phyloP scores from a whole-genome alignment of 2,113 vertebrate species.

The Coturnix japonica region DNA sequence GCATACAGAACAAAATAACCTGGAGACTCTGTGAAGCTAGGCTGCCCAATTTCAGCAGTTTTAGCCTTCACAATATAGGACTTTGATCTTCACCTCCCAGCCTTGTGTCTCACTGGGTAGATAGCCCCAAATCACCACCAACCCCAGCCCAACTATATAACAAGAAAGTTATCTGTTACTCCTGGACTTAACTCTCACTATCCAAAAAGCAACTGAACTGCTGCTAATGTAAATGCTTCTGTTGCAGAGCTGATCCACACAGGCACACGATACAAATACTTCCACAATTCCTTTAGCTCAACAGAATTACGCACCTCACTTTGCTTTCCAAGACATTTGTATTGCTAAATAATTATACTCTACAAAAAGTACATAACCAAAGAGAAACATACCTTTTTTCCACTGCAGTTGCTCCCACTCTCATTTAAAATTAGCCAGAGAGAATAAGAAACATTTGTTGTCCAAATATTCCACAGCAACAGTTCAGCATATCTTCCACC shows the following conservation, averaged over 20 bases:
- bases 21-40: neutral
- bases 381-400: neutral
- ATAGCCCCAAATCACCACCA: fast-evolving
- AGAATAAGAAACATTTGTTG: fast-evolving
- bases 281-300: neutral
- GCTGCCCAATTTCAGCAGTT: too few species aligned
- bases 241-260: fast-evolving
- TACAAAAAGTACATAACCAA: fast-evolving
- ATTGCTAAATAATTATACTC: fast-evolving
- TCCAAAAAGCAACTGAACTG: neutral
- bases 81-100: neutral
- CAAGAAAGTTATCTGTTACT: fast-evolving
- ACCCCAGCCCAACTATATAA: fast-evolving
- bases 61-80: neutral
- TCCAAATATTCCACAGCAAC: fast-evolving
- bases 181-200: neutral
- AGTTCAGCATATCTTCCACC: fast-evolving
- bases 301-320: neutral
- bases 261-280: fast-evolving
- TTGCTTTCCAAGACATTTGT: fast-evolving
- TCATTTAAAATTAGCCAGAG: neutral
- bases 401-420: neutral
- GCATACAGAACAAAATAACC: fast-evolving
- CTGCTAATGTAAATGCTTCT: fast-evolving
- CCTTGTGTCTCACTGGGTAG: fast-evolving